Evolutionary conservation across 2,113 vertebrate genomes (phyloP).

Genomic region (Rana temporaria): DNA sequence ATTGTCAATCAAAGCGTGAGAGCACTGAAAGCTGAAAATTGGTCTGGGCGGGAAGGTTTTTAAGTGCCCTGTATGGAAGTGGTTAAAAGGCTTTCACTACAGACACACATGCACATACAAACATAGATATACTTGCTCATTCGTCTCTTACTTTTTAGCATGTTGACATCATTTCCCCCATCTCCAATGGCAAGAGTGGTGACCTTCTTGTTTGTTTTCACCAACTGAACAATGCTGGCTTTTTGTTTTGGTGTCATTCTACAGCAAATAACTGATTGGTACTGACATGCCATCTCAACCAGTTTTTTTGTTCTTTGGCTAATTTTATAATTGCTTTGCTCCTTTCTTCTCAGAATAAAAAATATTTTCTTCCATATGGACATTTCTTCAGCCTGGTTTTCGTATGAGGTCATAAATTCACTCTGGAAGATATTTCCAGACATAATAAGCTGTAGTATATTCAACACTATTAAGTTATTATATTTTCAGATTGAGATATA

Average conservation of each 20-base stretch:
- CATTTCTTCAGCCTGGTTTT: not conserved
- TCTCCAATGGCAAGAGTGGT: slow-evolving; percentile 89
- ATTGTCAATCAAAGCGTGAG: no score
- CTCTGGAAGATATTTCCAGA: not conserved
- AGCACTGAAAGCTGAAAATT: no score
- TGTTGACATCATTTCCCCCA: slow-evolving; percentile 92
- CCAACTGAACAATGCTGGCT: slow-evolving; percentile 80
- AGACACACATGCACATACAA: no score
- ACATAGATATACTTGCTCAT: not conserved
- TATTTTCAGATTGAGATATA: not conserved
- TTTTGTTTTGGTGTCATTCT: slow-evolving; percentile 93
- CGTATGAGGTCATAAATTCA: not conserved
- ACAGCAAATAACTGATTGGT: slow-evolving; percentile 91
- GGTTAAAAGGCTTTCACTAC: no score
- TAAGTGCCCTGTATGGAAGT: no score
- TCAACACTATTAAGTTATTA: not conserved
- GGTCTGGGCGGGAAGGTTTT: no score
- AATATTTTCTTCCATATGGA: slow-evolving; percentile 7
- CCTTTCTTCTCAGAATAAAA: not conserved
- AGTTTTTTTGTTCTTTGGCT: slow-evolving; percentile 73
- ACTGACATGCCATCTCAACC: slow-evolving; percentile 79
- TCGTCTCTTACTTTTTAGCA: slow-evolving; percentile 90
- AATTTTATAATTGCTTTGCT: slow-evolving; percentile 55
- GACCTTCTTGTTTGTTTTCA: slow-evolving; percentile 79
- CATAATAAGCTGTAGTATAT: not conserved